Base-by-base conservation (phyloP, 92 coral and sea anemone species). In the Palythoa heliodiscus region DNA sequence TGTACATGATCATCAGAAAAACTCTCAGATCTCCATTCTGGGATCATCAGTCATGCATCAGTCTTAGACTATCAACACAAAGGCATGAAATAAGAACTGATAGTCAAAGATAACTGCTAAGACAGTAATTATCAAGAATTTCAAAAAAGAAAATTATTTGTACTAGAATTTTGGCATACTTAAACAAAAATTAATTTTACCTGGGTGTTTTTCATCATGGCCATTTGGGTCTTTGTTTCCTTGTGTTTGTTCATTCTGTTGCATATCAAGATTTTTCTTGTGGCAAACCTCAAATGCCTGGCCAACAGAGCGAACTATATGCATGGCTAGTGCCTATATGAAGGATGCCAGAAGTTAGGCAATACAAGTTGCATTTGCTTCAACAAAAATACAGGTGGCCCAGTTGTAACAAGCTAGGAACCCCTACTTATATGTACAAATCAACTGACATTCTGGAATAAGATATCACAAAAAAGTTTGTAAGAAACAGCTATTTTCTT, bases 211-310 rank as follows among this genome's bases (percentile, higher is more conserved):
- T 20, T 72, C 80, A 2, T 71, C 90, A 6, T 29, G 63, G 66
- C 54, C 75, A 20, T 37, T 87, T 24, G 83, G 73, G 38, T 80
- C 83, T 73, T 61, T 63, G 47, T 67, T 79, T 15, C n/a, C 87
- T n/a, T 88, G 87, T 17, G 87, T 19, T 40, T 87, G 47, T 76
- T 84, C 88, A 19, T 88, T 86, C 66, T 77, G 88, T 39, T 76
- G 76, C 57, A 86, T 89, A 25, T 81, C 83, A 20, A 88, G 75
- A 43, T 77, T 87, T 54, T 88, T 82, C 86, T 86, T 92, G 82
- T 96, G 98, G 48, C 98, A 96, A 76, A 96, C 98, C 87, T 96
- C 98, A 93, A 96, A 96, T 83, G 98, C 98, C 75, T 96, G 98
- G 7, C 98, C 98, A 23, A 96, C 90, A 14, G 98, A 92, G 48